Base-by-base conservation (phyloP, 2,113 vertebrate genomes). In the Xenopus laevis region DNA sequence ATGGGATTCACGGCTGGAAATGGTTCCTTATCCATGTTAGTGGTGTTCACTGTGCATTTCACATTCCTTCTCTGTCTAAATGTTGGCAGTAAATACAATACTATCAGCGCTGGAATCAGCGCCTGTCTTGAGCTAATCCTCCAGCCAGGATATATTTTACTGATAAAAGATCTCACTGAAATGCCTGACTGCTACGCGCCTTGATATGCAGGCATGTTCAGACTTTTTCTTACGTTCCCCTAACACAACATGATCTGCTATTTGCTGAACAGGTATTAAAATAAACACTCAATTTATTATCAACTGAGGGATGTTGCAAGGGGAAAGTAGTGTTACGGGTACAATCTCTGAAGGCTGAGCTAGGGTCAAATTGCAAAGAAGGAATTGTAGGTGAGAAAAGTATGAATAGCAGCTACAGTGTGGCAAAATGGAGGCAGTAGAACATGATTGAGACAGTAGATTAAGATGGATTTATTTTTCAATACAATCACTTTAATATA, bases 161-260 rank as follows among this genome's bases (percentile, higher is more conserved):
- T 64, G 47, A 40, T 47, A 53, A 50, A 44, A 12, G 46, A 55
- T 40, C 20, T 53, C 23, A 40, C 33, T 40, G 17, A 23, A 23
- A 57, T n/a, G 59, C 61, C 16, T 72, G 61, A 72, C 47, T 65
- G 71, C 61, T 1, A 2, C 0, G 16, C 45, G 11, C 15, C 46
- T 33, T 27, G 8, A 18, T 61, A 9, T n/a, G 12, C 23, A 4
- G 62, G 71, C 61, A 33, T 65, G 60, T 72, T 63, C 7, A 17
- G 61, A 64, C 71, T 40, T 33, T 46, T 53, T 27, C 71, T 52
- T 6, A 53, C 60, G 63, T 63, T 10, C 62, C 60, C 46, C 47
- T 64, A 47, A 72, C 63, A 23, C 52, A 62, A 57, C 71, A 55
- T 15, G 17, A 72, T 55, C 21, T 18, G 58, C 20, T 61, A 62